A percentile compares a stretch with the other conserved stretches of the same genome.
Evolutionary conservation across 2,888 invertebrate genomes (phyloP).

Genomic region (Dryobota labecula): DNA sequence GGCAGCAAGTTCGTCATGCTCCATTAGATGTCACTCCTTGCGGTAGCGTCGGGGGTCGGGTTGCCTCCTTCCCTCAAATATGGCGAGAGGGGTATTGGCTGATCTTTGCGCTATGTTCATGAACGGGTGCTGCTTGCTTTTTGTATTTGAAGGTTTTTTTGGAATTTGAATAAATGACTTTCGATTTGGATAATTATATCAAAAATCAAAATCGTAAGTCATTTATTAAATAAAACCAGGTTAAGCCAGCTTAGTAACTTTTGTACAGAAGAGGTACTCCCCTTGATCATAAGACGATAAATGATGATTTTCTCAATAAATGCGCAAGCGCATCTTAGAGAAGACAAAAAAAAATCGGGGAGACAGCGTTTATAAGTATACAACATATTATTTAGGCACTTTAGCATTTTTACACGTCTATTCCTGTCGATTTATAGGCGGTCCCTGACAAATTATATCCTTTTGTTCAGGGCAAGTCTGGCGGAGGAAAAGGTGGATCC

Average conservation of each 20-base stretch:
- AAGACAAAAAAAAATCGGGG: too few relatives aligned
- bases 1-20: too few relatives aligned
- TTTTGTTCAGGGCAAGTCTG: conserved; percentile 49
- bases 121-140: too few relatives aligned
- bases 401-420: not conserved
- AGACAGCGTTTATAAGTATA: not conserved
- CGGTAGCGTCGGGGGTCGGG: too few relatives aligned
- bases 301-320: not conserved
- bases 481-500: conserved; percentile 77
- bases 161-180: too few relatives aligned
- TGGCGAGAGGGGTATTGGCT: too few relatives aligned
- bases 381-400: not conserved
- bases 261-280: not conserved
- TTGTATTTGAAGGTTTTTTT: too few relatives aligned
- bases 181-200: too few relatives aligned
- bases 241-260: not conserved
- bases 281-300: not conserved
- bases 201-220: too few relatives aligned
- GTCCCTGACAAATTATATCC: not conserved
- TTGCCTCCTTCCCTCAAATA: too few relatives aligned
- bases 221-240: not conserved
- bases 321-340: not conserved
- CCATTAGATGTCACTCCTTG: too few relatives aligned
- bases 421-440: not conserved
- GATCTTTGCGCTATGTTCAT: too few relatives aligned